Evolutionary conservation across 2,113 vertebrate species (phyloP).

Genomic region (Holacanthus passer): DNA sequence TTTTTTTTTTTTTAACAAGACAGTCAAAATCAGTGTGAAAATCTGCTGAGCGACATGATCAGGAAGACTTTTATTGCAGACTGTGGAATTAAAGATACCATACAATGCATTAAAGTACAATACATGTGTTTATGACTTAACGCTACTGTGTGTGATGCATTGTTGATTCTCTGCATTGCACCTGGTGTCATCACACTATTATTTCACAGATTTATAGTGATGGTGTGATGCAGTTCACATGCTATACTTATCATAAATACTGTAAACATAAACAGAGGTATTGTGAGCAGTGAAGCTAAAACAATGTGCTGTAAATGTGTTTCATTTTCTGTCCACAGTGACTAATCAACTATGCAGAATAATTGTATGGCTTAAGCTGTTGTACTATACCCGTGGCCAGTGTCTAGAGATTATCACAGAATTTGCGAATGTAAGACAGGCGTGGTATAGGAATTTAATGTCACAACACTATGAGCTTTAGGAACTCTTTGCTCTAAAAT

Average conservation of each 20-base stretch:
- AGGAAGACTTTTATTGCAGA: conserved; percentile 9
- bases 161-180: conserved; percentile 12
- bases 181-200: not conserved
- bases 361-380: conserved; percentile 32
- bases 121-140: not conserved
- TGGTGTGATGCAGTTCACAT: no score
- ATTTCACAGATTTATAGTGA: not conserved
- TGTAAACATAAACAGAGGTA: not conserved
- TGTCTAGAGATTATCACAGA: not conserved
- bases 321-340: not conserved
- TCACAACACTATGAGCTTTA: not conserved
- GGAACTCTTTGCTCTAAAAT: not conserved
- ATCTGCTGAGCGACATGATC: conserved; percentile 1
- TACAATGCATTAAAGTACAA: conserved; percentile 32
- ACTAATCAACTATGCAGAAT: conserved; percentile 65
- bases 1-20: conserved; percentile 15
- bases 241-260: not conserved
- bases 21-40: conserved; percentile 6
- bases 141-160: conserved; percentile 13
- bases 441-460: not conserved
- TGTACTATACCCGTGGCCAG: conserved; percentile 12
- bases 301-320: not conserved
- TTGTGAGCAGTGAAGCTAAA: conserved; percentile 10
- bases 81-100: conserved; percentile 17
- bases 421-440: not conserved